Base-by-base conservation (phyloP, 1,140 invertebrate genomes). In the Panulirus ornatus region DNA sequence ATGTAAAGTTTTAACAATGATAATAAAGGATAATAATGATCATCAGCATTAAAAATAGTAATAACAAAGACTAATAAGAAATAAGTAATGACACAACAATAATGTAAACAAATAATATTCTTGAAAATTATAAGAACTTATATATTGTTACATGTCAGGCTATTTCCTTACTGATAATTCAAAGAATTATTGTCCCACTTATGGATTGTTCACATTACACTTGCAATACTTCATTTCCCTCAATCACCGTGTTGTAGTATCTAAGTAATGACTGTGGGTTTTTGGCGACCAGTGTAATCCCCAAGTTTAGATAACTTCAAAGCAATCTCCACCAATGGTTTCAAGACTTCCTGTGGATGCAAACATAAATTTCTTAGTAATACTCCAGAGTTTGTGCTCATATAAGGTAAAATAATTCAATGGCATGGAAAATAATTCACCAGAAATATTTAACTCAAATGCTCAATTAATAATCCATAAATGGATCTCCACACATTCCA, bases 221-320 rank as follows among this genome's bases (percentile, higher is more conserved):
- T 22, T 22, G 11, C 22, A 58, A 58, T 11, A 58, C 22, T 11
- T 11, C 11, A 11, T 58, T 22, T 58, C 11, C 11, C 51, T 58
- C 11, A 11, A 58, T 11, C 11, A 58, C 51, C 11, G 22, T 8
- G 11, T 22, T 51, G 51, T 27, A 47, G 2, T n/a, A 14, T 51
- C 97, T 98, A 99, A 93, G 99, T 99, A 93, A 99, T 99, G 42
- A 99, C 99, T 87, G 98, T 99, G 91, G 99, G 99, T 89, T 96
- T 95, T 88, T 97, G 95, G 76, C 99, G 95, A 38, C 97, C 98
- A 6, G 98, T 99, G 93, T 97, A 97, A 92, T 97, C 95, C 92
- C 95, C 95, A 51, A 99, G 94, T 93, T 98, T 95, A 2, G 97
- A 97, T 47, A 99, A 95, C 92, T 97, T 94, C 63, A 99, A 94